Base-by-base conservation (phyloP, 35 echinoderm and acorn worm species). In the Acanthaster planci region DNA sequence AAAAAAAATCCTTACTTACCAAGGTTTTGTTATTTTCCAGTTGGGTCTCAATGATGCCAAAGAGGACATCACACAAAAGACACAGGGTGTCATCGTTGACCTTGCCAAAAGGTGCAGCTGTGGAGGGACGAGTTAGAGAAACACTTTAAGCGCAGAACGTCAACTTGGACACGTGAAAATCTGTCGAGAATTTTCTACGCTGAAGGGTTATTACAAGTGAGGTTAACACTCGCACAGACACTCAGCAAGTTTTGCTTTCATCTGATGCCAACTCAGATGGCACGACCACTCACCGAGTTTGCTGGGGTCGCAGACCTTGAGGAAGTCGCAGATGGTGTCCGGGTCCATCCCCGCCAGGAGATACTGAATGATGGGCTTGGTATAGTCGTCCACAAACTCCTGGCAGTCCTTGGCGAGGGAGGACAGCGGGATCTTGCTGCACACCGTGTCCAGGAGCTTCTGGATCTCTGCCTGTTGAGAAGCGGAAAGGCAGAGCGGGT, bases 1-100 rank as follows among this genome's bases (percentile, higher is more conserved):
- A n/a, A n/a, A n/a, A n/a, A n/a, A 47, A 47, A 60, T 7, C 22
- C 26, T 8, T 1, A 72, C 64, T 72, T 29, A 72, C 64, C 14
- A 34, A 31, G 2, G 19, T 36, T 72, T 72, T 72, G 64, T 72
- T 72, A 10, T 14, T 72, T 34, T 21, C 64, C 34, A 72, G 26
- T 29, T 72, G 64, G 34, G 64, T 72, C 23, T 72, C 64, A 72
- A 72, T 21, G 64, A 72, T 72, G 64, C 64, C 64, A 72, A 72
- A 72, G 23, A 72, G 26, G 64, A 72, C 29, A 23, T 72, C 64
- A 29, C 64, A 72, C 2, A 72, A 19, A 4, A 30, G 5, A 34
- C 64, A 72, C 14, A 72, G 7, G 64, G 64, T 31, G 26, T 34
- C 64, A 72, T 26, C 30, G 26, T 72, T 0, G 14, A 72, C 64